A percentile compares a stretch with the other conserved stretches of the same genome.
Evolutionary conservation across 1,140 invertebrate species (phyloP).

Genomic region (Papilio helenus): DNA sequence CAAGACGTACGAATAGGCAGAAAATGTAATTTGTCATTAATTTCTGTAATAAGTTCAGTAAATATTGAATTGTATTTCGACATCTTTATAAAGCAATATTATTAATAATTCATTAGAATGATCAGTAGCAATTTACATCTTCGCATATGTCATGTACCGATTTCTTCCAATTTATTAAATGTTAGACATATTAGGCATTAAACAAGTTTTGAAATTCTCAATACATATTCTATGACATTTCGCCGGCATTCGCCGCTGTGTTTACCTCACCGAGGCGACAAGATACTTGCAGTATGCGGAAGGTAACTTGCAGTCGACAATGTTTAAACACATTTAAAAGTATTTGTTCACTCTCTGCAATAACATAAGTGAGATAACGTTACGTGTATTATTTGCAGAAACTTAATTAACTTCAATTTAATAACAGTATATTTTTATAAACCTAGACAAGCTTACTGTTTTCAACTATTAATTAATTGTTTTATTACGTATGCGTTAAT

Average conservation of each 20-base stretch:
- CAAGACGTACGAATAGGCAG: slow-evolving; percentile 34
- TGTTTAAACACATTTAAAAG: slow-evolving; percentile 54
- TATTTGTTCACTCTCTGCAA: slow-evolving; percentile 23
- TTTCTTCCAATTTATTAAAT: background rate
- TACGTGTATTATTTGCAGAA: background rate
- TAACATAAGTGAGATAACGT: slow-evolving; percentile 8
- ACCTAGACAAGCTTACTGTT: too few relatives aligned
- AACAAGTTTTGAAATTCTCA: background rate
- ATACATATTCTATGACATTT: slow-evolving; percentile 53
- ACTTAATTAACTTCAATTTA: too few relatives aligned
- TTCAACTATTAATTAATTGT: too few relatives aligned
- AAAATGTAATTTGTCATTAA: background rate
- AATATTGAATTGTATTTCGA: too few relatives aligned
- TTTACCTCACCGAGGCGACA: slow-evolving; percentile 59
- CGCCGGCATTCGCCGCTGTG: slow-evolving; percentile 53
- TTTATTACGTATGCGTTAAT: too few relatives aligned
- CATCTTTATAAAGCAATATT: too few relatives aligned
- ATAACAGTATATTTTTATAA: too few relatives aligned
- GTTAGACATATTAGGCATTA: slow-evolving; percentile 8
- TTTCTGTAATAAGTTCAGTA: background rate
- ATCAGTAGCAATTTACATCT: background rate
- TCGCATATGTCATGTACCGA: background rate
- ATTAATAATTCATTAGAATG: background rate
- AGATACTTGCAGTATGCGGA: slow-evolving; percentile 72
- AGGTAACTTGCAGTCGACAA: slow-evolving; percentile 55